Evolutionary conservation across 2,888 invertebrate genomes (phyloP).

Genomic region (Tyria jacobaeae): DNA sequence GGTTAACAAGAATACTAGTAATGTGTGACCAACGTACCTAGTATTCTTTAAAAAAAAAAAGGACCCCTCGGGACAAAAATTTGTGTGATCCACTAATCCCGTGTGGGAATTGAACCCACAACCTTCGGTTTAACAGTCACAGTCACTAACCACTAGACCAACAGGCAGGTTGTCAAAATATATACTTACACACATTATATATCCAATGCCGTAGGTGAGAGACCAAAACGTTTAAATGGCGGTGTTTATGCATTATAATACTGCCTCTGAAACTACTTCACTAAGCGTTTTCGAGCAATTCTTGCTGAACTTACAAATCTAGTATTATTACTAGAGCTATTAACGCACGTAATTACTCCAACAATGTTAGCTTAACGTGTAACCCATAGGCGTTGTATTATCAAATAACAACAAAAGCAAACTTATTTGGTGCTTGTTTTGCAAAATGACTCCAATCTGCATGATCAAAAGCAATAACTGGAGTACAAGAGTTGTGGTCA

Average conservation of each 20-base stretch:
- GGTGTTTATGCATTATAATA: not conserved
- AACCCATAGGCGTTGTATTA: not conserved
- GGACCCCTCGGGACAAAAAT: too few relatives aligned
- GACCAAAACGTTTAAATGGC: not conserved
- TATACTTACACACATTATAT: not conserved
- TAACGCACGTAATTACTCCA: not conserved
- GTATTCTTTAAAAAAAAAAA: too few relatives aligned
- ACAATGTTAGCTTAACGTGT: not conserved
- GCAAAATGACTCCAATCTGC: too few relatives aligned
- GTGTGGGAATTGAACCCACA: too few relatives aligned
- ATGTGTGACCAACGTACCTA: too few relatives aligned
- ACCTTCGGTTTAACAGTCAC: not conserved
- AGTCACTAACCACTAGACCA: not conserved
- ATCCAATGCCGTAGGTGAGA: not conserved
- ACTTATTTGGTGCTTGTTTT: too few relatives aligned
- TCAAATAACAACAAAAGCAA: not conserved
- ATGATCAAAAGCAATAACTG: too few relatives aligned
- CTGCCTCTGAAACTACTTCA: not conserved
- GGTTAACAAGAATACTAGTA: too few relatives aligned
- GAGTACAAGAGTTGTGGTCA: too few relatives aligned
- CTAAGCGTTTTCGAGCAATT: not conserved
- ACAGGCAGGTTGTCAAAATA: too few relatives aligned
- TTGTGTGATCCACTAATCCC: too few relatives aligned
- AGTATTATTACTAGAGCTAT: not conserved
- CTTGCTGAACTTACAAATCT: not conserved